Percentiles rank a stretch among this genome's conserved stretches.
Evolutionary conservation across 2,888 invertebrate species (phyloP).

Genomic region (Ectobius pallidus): DNA sequence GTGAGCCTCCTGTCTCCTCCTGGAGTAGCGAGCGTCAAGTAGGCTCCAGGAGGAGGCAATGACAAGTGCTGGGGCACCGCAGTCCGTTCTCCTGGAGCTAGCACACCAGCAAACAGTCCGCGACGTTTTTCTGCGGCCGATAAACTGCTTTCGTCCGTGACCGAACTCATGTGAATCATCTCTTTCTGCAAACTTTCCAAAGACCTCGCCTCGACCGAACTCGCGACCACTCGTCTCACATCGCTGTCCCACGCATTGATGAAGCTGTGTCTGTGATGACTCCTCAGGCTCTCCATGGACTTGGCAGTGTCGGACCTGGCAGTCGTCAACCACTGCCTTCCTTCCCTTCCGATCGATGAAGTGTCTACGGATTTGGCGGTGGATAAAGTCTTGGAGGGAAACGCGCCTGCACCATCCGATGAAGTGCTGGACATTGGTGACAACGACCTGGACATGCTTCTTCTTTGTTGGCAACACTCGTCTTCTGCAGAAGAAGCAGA

Average conservation of each 20-base stretch:
- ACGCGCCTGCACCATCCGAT: neutral
- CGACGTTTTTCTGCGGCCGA: constrained; percentile 66
- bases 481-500: neutral
- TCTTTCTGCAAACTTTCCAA: constrained; percentile 63
- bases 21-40: constrained; percentile 59
- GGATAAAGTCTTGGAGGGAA: constrained; percentile 11
- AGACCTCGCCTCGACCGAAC: constrained; percentile 57
- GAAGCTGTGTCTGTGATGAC: constrained; percentile 64
- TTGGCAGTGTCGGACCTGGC: constrained; percentile 37
- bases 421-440: constrained; percentile 12
- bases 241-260: constrained; percentile 70
- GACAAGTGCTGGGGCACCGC: constrained; percentile 70
- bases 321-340: constrained; percentile 38
- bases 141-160: constrained; percentile 61
- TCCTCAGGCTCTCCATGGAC: constrained; percentile 73
- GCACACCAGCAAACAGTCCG: constrained; percentile 64
- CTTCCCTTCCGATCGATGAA: constrained; percentile 26
- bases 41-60: constrained; percentile 67
- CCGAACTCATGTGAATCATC: constrained; percentile 53
- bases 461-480: neutral
- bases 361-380: constrained; percentile 7
- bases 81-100: constrained; percentile 58
- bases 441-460: constrained; percentile 10
- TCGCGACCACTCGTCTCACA: constrained; percentile 59
- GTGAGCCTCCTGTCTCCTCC: constrained; percentile 68